Percentiles rank a stretch among this genome's conserved stretches.
Conservation (phyloP, 2,797 vertebrate species). For the Oophaga sylvatica region DNA sequence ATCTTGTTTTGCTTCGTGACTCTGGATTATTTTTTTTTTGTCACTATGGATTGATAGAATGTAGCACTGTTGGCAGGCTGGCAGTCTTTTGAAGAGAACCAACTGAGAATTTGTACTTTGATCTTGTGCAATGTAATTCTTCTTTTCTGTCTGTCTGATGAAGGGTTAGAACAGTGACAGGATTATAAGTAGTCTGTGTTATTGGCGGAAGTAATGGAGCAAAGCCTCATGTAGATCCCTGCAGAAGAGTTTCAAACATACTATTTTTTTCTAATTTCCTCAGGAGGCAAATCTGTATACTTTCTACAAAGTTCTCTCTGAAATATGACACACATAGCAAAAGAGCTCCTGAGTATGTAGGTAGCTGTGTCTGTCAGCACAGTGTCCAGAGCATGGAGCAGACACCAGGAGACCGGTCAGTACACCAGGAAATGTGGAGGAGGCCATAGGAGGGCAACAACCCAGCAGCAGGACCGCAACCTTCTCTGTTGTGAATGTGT, state of each 20-base stretch:
- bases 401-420: no score
- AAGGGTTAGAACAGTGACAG: constrained; percentile 3
- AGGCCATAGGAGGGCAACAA: no score
- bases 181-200: constrained; percentile 21
- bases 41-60: constrained; percentile 18
- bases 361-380: no score
- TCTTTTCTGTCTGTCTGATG: constrained; percentile 18
- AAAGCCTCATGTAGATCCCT: not conserved
- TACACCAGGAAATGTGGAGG: no score
- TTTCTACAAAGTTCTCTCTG: not conserved
- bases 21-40: constrained; percentile 30
- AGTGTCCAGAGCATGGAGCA: no score
- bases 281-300: not conserved
- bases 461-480: no score
- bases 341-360: no score
- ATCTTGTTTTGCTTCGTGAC: constrained; percentile 5
- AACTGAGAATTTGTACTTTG: constrained; percentile 33
- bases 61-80: constrained; percentile 24
- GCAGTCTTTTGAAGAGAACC: constrained; percentile 37
- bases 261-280: not conserved
- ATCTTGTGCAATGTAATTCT: constrained; percentile 37
- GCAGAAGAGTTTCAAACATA: not conserved
- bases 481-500: no score
- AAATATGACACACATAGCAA: no score
- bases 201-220: not conserved